These are phyloP conservation scores for Picathartes gymnocephalus DNA, from an alignment of 2,113 vertebrate genomes.

Conservation along the genomic window DNA sequence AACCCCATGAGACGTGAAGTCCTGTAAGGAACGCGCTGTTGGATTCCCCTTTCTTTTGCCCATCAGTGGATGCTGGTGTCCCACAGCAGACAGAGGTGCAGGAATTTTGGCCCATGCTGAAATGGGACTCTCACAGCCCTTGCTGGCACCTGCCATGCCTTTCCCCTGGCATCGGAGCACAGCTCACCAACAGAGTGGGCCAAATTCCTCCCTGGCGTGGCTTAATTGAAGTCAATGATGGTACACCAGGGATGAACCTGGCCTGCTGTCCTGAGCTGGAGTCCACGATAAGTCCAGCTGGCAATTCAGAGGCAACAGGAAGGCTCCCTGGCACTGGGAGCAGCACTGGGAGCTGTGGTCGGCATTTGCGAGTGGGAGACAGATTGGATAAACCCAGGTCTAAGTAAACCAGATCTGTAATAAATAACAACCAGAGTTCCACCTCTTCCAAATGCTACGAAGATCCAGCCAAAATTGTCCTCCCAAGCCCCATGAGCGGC, in stretches of 20 bases:
- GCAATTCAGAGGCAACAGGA: neutral
- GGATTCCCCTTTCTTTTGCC: neutral
- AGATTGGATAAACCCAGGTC: neutral
- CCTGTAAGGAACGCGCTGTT: accelerated
- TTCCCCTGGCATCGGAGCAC: neutral
- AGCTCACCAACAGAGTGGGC: neutral
- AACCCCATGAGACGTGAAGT: accelerated
- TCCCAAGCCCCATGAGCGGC: neutral
- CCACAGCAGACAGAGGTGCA: neutral
- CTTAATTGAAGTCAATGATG: conserved; percentile 56
- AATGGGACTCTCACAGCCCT: neutral
- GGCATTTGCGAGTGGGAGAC: neutral
- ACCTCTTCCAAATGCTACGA: conserved; percentile 1
- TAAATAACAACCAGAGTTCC: neutral
- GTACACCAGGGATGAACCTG: conserved; percentile 56
- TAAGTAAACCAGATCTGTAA: neutral
- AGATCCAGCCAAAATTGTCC: neutral
- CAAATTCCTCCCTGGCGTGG: conserved; percentile 31
- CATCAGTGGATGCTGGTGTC: neutral
- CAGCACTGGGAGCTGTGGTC: neutral
- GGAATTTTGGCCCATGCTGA: neutral
- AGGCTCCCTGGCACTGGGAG: conserved; percentile 22
- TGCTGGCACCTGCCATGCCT: neutral
- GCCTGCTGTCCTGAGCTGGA: conserved; percentile 50
- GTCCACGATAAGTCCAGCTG: conserved; percentile 55